Conservation (phyloP, 64 coral and sea anemone genomes). For the Astreopora myriophthalma region DNA sequence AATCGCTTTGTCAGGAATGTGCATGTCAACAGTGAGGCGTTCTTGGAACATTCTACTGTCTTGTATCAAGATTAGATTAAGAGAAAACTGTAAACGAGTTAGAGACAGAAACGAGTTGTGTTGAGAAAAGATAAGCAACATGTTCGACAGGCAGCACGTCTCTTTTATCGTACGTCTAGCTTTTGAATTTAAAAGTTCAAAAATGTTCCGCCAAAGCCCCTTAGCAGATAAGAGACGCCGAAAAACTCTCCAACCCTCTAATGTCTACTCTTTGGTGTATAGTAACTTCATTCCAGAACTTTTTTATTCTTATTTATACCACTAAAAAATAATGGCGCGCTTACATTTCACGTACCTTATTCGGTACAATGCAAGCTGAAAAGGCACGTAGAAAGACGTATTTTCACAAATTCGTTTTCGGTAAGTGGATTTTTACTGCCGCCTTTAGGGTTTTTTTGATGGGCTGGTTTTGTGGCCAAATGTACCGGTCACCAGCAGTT, state of each 20-base stretch:
- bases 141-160: no score
- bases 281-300: no score
- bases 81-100: no score
- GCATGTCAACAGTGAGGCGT: neutral
- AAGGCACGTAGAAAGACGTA: no score
- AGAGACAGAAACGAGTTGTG: no score
- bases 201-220: neutral
- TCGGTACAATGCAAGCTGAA: neutral
- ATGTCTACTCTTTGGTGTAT: neutral
- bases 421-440: neutral
- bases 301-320: neutral
- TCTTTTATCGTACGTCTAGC: neutral
- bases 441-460: neutral
- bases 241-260: neutral
- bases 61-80: neutral
- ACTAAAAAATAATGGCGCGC: neutral
- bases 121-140: no score
- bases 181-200: neutral
- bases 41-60: neutral
- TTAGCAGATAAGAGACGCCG: neutral
- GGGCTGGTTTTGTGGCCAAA: neutral
- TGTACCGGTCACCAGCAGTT: neutral
- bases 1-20: no score
- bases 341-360: neutral
- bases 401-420: no score